Evolutionary conservation across 2,888 invertebrate genomes (phyloP), one percentile per base, ranked within the genome.

Genomic region (Pollenia griseotomentosa): DNA sequence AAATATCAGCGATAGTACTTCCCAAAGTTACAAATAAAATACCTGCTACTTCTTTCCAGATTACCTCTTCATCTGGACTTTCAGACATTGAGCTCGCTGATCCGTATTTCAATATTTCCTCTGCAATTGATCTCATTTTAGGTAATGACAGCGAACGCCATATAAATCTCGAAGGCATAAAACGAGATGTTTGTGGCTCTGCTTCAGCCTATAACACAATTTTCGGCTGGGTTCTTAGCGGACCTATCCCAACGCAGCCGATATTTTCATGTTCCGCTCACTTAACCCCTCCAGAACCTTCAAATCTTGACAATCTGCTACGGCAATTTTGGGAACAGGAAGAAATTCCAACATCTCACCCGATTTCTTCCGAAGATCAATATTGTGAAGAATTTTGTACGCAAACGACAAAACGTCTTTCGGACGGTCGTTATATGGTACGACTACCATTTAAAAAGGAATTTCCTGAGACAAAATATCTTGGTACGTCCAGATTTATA

Each of bases 151-250:
- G 40, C 4, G 75, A 75, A 42, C 9, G 46, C 16, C 19, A 51
- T n/a, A 61, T 75, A 23, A 65, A 61, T 46, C 33, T 74, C 1
- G 74, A 74, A 12, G 74, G 74, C n/a, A 74, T 74, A n/a, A 74
- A 61, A 11, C 46, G 48, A 12, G 5, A 59, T 19, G 2, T 61
- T 44, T 61, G 33, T 11, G 74, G 44, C 11, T 12, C 33, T 12
- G 46, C 66, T 33, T 33, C 33, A 2, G 33, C 57, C 9, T 53
- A 70, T n/a, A 70, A 19, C 19, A 66, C 66, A 5, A 11, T 66
- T 5, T 46, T 66, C 12, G 46, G 65, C 9, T 66, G 65, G 65
- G 65, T 66, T 9, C 42, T 66, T n/a, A 66, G 65, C 19, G 70
- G 51, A 10, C 46, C 59, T 2, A 57, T 73, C 2, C 46, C 44